phyloP scores from a whole-genome alignment of 2,888 invertebrate species.

The Limulus polyphemus region DNA sequence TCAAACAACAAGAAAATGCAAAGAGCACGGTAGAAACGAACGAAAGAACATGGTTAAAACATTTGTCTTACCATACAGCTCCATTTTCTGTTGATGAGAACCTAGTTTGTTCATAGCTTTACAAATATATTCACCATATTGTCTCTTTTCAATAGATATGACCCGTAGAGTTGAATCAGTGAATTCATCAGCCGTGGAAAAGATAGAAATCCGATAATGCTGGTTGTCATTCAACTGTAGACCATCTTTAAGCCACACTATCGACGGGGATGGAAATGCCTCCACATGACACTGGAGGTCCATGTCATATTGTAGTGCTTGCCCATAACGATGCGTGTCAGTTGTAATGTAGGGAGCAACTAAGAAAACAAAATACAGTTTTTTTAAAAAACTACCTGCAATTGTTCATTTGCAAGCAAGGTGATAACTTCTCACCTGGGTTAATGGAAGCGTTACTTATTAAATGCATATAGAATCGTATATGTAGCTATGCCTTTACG shows the following conservation, averaged over 20 bases:
- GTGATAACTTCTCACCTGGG: too few species aligned
- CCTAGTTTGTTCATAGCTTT: constrained; percentile 81
- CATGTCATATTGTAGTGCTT: constrained; percentile 86
- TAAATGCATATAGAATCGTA: too few species aligned
- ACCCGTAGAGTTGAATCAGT: constrained; percentile 78
- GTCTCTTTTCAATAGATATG: constrained; percentile 78
- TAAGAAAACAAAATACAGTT: constrained; percentile 4
- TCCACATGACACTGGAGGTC: constrained; percentile 87
- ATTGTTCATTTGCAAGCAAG: too few species aligned
- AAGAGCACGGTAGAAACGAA: too few species aligned
- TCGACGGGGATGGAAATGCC: constrained; percentile 86
- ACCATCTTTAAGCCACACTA: constrained; percentile 74
- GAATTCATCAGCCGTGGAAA: constrained; percentile 81
- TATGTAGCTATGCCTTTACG: too few species aligned
- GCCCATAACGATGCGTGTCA: constrained; percentile 60
- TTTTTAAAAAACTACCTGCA: too few species aligned
- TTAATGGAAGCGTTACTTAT: too few species aligned
- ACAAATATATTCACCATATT: constrained; percentile 71
- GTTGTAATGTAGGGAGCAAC: constrained; percentile 68
- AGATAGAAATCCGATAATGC: constrained; percentile 79
- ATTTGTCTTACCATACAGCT: constrained; percentile 57
- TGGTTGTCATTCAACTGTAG: constrained; percentile 72
- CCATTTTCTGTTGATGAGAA: constrained; percentile 60
- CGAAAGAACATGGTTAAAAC: too few species aligned
- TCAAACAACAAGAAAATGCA: too few species aligned